Evolutionary conservation across 2,113 vertebrate species (phyloP), one percentile per base, ranked within the genome.

Genomic region (Muntiacus reevesi): DNA sequence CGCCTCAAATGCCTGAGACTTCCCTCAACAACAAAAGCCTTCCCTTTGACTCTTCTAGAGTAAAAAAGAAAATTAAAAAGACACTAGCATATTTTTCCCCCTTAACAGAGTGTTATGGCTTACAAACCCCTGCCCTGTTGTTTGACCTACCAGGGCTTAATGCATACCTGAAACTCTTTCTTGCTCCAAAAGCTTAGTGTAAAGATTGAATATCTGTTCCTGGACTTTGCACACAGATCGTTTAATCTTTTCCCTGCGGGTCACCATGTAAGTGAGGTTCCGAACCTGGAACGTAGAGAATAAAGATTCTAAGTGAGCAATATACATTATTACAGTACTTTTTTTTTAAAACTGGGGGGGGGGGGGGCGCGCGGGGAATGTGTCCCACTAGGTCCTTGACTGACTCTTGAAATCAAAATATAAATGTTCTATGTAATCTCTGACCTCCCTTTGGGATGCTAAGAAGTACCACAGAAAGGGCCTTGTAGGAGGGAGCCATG

Each of bases 241-340:
- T 98, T 99, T 99, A 97, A 99, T 99, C 98, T 99, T 99, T 98
- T 99, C 99, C 98, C 99, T 99, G 95, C 99, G 99, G 0, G 99
- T 99, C 99, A 99, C 99, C 99, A 99, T 99, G 98, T 99, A 99
- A 87, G 99, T 99, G 98, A 99, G 99, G 98, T 99, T 99, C 30
- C 99, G 99, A 71, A 99, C 99, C 99, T 99, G 98, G 81, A 98
- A 98, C 43, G 83, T 78, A 97, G 97, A 97, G 96, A 96, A 97
- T 93, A 98, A 95, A 98, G 97, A 97, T 94, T 95, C 97, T 94
- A 64, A 96, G 97, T 97, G 76, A 98, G 86, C 78, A 94, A 86
- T 30, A 82, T 30, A 89, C 62, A 91, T 85, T 33, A 28, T 50
- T 57, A 91, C 33, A 79, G 85, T 96, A 84, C 60, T 91, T 85